Percentiles rank a stretch among this genome's conserved stretches.
Evolutionary conservation across 2,888 invertebrate species (phyloP).

Genomic region (Micoletzkya japonica): DNA sequence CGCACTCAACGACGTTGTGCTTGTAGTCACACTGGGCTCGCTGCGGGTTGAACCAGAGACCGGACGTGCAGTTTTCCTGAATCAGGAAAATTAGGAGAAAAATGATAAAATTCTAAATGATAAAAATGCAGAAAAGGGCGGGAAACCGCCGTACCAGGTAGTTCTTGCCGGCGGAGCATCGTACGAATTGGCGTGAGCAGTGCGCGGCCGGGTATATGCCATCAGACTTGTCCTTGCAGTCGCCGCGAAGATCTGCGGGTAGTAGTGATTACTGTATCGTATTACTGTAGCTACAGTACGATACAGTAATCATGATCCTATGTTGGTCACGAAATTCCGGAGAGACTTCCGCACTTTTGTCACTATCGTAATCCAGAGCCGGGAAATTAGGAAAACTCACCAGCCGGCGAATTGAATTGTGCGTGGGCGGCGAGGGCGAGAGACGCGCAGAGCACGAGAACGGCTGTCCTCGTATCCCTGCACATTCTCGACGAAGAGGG

Average conservation of each 20-base stretch:
- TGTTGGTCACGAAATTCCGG: too few relatives aligned
- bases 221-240: conserved; percentile 22
- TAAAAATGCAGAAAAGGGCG: background rate
- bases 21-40: conserved; percentile 28
- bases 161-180: conserved; percentile 1
- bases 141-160: conserved; percentile 1
- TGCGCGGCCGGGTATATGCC: conserved; percentile 17
- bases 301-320: too few relatives aligned
- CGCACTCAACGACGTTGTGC: conserved; percentile 20
- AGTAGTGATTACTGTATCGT: background rate
- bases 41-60: conserved; percentile 30
- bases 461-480: too few relatives aligned
- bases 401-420: too few relatives aligned
- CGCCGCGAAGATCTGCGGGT: conserved; percentile 13
- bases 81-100: background rate
- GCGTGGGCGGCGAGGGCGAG: too few relatives aligned
- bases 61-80: conserved; percentile 21
- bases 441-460: too few relatives aligned
- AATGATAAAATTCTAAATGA: too few relatives aligned
- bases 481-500: too few relatives aligned
- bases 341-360: too few relatives aligned
- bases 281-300: too few relatives aligned
- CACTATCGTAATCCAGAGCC: too few relatives aligned
- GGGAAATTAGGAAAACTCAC: too few relatives aligned
- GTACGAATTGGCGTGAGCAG: conserved; percentile 5